Evolutionary conservation across 2,888 invertebrate species (phyloP).

Genomic region (Archaeoteleia sp.): DNA sequence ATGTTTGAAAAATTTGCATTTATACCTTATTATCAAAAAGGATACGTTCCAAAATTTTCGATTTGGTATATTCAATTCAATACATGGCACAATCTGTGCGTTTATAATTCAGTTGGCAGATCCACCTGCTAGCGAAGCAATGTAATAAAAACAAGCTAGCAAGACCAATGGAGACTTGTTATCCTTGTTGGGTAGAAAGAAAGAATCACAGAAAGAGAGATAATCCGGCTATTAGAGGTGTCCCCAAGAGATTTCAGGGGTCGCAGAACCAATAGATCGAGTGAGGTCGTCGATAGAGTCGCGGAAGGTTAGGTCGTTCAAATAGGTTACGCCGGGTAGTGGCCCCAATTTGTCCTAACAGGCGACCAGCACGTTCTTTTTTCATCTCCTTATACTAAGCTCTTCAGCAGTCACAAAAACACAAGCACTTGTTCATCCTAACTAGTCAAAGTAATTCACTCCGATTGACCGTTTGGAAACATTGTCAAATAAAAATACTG

Average conservation of each 20-base stretch:
- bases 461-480: constrained; percentile 68
- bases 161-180: constrained; percentile 60
- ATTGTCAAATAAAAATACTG: constrained; percentile 5
- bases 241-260: constrained; percentile 70
- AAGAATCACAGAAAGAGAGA: constrained; percentile 65
- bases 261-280: constrained; percentile 68
- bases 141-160: constrained; percentile 32
- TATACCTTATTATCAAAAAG: neutral
- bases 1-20: too few relatives aligned
- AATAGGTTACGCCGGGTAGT: constrained; percentile 63
- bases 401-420: constrained; percentile 50
- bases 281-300: constrained; percentile 63
- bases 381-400: constrained; percentile 65
- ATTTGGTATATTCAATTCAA: constrained; percentile 32
- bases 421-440: constrained; percentile 53
- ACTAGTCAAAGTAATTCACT: constrained; percentile 70
- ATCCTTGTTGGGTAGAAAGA: constrained; percentile 63
- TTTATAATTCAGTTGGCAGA: constrained; percentile 39
- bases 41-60: neutral
- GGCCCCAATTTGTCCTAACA: constrained; percentile 74
- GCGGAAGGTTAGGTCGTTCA: constrained; percentile 63
- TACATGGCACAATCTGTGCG: constrained; percentile 31
- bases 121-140: constrained; percentile 27
- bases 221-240: constrained; percentile 74
- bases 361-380: constrained; percentile 64